Conservation (phyloP, 2,797 vertebrate species). For the Mus minutoides region DNA sequence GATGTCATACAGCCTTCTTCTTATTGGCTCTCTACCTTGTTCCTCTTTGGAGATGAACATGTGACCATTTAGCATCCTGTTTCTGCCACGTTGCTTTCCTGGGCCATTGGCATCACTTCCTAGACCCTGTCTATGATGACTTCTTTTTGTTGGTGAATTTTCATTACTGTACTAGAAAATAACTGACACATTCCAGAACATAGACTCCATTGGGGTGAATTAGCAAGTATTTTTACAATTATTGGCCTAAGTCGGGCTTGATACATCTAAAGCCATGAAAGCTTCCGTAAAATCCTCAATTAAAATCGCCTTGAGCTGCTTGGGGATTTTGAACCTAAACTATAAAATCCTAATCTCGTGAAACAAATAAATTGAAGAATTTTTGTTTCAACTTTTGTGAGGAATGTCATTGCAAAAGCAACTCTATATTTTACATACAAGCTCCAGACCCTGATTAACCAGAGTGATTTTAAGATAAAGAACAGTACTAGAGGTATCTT, state of each 20-base stretch:
- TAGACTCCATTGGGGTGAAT: neutral
- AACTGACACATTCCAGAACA: neutral
- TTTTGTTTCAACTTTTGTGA: neutral
- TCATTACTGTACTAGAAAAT: neutral
- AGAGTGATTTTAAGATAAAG: neutral
- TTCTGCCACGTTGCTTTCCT: accelerated
- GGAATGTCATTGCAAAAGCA: neutral
- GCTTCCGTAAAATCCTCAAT: neutral
- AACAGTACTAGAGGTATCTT: neutral
- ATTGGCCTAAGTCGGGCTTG: neutral
- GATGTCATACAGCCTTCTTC: neutral
- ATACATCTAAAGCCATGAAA: neutral
- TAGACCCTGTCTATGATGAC: too few species aligned
- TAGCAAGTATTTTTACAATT: neutral
- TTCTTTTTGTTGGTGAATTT: neutral
- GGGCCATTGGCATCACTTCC: neutral
- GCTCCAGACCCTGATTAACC: neutral
- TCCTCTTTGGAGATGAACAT: too few species aligned
- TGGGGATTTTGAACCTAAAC: neutral
- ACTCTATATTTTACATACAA: neutral
- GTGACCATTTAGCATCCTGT: too few species aligned
- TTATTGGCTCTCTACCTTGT: neutral
- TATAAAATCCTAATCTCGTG: neutral
- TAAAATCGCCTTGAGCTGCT: neutral
- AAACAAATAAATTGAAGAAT: neutral